Percentiles rank a stretch among this genome's conserved stretches.
Conservation (phyloP, 2,888 invertebrate species). For the Eupsilia transversa region DNA sequence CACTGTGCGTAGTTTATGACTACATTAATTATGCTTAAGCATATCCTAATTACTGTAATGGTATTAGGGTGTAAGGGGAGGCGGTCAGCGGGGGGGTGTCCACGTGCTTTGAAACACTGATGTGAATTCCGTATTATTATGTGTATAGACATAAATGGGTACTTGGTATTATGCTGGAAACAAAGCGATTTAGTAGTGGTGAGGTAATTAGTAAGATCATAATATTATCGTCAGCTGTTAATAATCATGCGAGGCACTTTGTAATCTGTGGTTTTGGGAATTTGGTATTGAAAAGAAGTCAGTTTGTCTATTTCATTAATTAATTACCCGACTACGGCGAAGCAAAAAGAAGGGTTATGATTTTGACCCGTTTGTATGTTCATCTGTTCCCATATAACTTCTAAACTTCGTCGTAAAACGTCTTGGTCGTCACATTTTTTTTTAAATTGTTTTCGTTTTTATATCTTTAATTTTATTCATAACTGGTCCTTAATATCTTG, state of each 20-base stretch:
- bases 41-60: conserved; percentile 90
- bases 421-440: no score
- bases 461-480: no score
- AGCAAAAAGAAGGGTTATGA: no score
- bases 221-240: conserved; percentile 47
- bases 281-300: not conserved
- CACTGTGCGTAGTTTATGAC: conserved; percentile 82
- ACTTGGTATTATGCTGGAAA: conserved; percentile 68
- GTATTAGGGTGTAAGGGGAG: conserved; percentile 84
- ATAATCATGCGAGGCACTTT: conserved; percentile 24
- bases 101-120: conserved; percentile 85
- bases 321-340: no score
- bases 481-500: no score
- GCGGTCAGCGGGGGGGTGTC: conserved; percentile 73
- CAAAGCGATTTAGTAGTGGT: conserved; percentile 68
- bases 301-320: not conserved
- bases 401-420: no score
- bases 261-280: not conserved
- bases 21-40: conserved; percentile 89
- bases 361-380: no score
- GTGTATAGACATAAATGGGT: conserved; percentile 71
- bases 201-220: conserved; percentile 68
- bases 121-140: conserved; percentile 79
- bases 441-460: no score
- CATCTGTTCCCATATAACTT: no score